Percentiles rank a stretch among this genome's conserved stretches.
Evolutionary conservation across 2,113 vertebrate genomes (phyloP).

Genomic region (Eolophus roseicapilla): DNA sequence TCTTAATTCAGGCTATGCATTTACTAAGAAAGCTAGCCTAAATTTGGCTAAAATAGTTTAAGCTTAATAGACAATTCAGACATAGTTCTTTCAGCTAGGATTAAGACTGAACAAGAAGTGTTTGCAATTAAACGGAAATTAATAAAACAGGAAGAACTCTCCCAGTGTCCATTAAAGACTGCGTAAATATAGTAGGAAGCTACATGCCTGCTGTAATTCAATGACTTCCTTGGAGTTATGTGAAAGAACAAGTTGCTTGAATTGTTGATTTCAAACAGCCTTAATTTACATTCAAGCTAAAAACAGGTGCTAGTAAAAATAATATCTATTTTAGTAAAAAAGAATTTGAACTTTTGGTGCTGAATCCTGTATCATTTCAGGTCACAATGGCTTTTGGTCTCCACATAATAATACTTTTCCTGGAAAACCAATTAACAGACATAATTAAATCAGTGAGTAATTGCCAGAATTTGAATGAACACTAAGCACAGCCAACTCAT

Average conservation of each 20-base stretch:
- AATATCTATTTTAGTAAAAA: background rate
- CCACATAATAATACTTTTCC: background rate
- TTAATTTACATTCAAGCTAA: background rate
- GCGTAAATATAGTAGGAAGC: background rate
- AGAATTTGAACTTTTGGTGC: background rate
- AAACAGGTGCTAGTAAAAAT: background rate
- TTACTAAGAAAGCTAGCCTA: background rate
- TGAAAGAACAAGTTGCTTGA: background rate
- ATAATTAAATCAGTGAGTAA: slow-evolving; percentile 13
- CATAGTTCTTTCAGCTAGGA: background rate
- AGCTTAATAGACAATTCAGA: background rate
- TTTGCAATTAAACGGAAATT: background rate
- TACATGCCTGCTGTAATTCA: background rate
- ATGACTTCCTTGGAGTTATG: background rate
- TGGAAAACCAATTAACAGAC: background rate
- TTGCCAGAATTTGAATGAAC: background rate
- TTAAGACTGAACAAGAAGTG: background rate
- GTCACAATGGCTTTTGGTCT: background rate
- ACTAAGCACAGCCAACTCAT: background rate
- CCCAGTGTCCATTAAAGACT: background rate
- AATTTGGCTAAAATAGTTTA: background rate
- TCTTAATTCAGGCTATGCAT: slow-evolving; percentile 3
- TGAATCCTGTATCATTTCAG: background rate
- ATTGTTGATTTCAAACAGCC: background rate
- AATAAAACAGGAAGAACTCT: background rate